phyloP scores from a whole-genome alignment of 2,888 invertebrate genomes.

The Linnaemya vulpina region DNA sequence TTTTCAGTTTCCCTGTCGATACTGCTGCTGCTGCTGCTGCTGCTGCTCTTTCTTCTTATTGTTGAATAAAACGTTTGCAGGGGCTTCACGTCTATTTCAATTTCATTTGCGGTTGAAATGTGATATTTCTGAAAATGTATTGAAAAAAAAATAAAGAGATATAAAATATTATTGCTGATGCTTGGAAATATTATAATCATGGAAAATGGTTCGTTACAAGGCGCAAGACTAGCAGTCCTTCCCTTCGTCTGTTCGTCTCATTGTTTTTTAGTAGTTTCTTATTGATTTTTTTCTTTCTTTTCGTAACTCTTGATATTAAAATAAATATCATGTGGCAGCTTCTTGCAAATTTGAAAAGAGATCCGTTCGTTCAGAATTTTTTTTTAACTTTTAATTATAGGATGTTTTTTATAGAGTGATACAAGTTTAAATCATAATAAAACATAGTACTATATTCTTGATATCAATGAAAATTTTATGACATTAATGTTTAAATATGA shows the following conservation, averaged over 20 bases:
- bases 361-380: too few relatives aligned
- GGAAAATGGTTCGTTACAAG: neutral
- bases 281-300: too few relatives aligned
- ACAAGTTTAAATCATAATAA: too few relatives aligned
- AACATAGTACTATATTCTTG: too few relatives aligned
- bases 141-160: neutral
- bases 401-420: too few relatives aligned
- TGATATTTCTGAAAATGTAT: conserved; percentile 45
- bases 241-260: neutral
- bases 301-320: too few relatives aligned
- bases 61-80: conserved; percentile 6
- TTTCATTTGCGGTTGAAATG: conserved; percentile 15
- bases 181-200: neutral
- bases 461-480: too few relatives aligned
- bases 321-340: too few relatives aligned
- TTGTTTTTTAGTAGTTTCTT: too few relatives aligned
- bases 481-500: too few relatives aligned
- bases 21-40: conserved; percentile 26
- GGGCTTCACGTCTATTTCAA: conserved; percentile 23
- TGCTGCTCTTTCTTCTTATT: conserved; percentile 51
- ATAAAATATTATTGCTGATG: conserved; percentile 36
- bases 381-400: too few relatives aligned
- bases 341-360: too few relatives aligned
- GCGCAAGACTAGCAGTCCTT: neutral
- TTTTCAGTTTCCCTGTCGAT: conserved; percentile 2